Base-by-base conservation (phyloP, 2,888 invertebrate genomes). In the Drosophila nr. medialis region DNA sequence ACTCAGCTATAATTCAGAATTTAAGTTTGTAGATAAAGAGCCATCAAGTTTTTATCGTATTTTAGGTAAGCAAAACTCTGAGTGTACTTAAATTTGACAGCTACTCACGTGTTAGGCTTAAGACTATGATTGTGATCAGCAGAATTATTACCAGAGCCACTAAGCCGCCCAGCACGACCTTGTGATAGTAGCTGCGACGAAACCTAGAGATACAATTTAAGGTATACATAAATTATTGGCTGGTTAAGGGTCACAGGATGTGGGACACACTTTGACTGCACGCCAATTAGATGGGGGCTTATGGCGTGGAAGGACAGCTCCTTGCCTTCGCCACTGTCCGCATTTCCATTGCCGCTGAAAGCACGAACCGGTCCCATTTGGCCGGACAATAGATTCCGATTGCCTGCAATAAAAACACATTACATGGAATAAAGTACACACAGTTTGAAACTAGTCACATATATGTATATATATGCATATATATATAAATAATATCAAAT, bases 131-230 rank as follows among this genome's bases (percentile, higher is more conserved):
- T 89, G 94, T 92, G 88, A 94, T 93, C 45, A 95, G 75, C 82
- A 95, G 90, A 45, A 94, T 69, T 61, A 95, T 76, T 56, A 95
- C 93, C 74, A 95, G 81, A 40, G 94, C 76, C 55, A 94, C 79
- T 34, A 95, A 91, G 18, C 94, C 67, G 18, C 94, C 89, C 13
- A 94, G 81, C 15, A 94, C 81, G 71, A 94, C 91, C 92, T 94
- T 95, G 77, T 94, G 94, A 86, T 94, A 95, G 78, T 95, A 94
- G 93, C 94, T 95, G 91, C 95, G 94, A 82, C 95, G 94, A 84
- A 95, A 95, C 86, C 96, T 96, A 92, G 92, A 18, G 21, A 48
- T 18, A 15, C 5, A 50, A 24, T n/a, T 30, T 1, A n/a, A 29
- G 4, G 5, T 4, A 51, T 8, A 13, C 0, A 13, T 38, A 8